A percentile compares a stretch with the other conserved stretches of the same genome.
Evolutionary conservation across 2,797 vertebrate genomes (phyloP).

Genomic region (Ciconia nigra): DNA sequence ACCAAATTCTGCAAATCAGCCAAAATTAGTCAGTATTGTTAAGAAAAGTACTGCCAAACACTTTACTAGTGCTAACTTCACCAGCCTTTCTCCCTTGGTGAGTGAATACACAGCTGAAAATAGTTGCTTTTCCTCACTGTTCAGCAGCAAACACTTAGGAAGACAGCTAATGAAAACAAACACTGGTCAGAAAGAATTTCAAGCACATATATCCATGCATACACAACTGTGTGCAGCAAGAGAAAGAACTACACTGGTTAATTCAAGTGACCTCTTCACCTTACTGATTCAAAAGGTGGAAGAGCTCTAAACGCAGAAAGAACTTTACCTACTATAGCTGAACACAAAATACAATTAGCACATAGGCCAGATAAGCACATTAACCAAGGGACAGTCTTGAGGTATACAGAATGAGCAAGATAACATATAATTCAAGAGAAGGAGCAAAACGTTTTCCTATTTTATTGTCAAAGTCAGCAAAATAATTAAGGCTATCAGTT

Average conservation of each 20-base stretch:
- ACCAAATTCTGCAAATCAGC: background rate
- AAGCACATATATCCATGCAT: background rate
- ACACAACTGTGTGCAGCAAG: background rate
- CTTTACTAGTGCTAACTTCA: background rate
- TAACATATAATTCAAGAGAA: background rate
- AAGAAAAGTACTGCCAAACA: background rate
- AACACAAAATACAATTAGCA: background rate
- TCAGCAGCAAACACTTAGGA: background rate
- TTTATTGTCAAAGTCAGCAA: background rate
- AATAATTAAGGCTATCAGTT: background rate
- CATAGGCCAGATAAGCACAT: background rate
- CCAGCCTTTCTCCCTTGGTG: background rate
- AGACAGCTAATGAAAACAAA: background rate
- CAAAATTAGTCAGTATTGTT: background rate
- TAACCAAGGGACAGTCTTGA: background rate
- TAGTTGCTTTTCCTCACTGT: background rate
- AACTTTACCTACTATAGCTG: background rate
- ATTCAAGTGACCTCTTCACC: background rate
- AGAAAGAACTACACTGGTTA: background rate
- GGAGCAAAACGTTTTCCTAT: background rate
- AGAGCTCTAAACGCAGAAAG: background rate
- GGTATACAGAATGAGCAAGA: background rate
- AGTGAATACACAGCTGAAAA: background rate
- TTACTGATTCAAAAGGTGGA: background rate
- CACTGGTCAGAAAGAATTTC: background rate